A percentile compares a stretch with the other conserved stretches of the same genome.
phyloP scores from a whole-genome alignment of 2,113 vertebrate species.

The Thalassoma bifasciatum region DNA sequence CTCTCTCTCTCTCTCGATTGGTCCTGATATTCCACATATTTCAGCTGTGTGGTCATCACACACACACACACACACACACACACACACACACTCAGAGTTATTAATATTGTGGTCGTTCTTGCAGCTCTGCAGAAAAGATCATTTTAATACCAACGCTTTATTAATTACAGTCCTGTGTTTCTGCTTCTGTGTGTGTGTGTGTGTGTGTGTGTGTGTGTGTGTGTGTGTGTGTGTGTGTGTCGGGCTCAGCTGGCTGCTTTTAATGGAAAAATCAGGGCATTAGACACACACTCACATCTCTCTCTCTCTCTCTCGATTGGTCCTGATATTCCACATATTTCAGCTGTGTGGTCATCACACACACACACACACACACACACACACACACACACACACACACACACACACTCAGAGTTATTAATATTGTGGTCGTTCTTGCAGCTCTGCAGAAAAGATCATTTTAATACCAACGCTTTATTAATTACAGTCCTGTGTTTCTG shows the following conservation, averaged over 20 bases:
- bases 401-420: slow-evolving; percentile 1
- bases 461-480: slow-evolving; percentile 41
- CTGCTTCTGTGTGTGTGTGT: neutral
- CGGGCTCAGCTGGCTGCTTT: slow-evolving; percentile 68
- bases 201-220: slow-evolving; percentile 1
- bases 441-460: slow-evolving; percentile 47
- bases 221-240: neutral
- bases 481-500: slow-evolving; percentile 14
- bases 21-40: slow-evolving; percentile 48
- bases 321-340: slow-evolving; percentile 49
- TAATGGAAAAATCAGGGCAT: slow-evolving; percentile 66
- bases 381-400: slow-evolving; percentile 25
- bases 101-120: slow-evolving; percentile 25
- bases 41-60: slow-evolving; percentile 51
- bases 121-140: slow-evolving; percentile 43
- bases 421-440: slow-evolving; percentile 22
- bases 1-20: slow-evolving; percentile 22
- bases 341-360: slow-evolving; percentile 50
- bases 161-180: slow-evolving; percentile 29
- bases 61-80: slow-evolving; percentile 27
- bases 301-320: slow-evolving; percentile 22
- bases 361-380: slow-evolving; percentile 5
- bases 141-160: slow-evolving; percentile 41
- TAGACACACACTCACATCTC: slow-evolving; percentile 43
- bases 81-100: neutral